Percentiles rank a stretch among this genome's conserved stretches.
phyloP scores from a whole-genome alignment of 2,888 invertebrate genomes.

The Brenthis daphne region DNA sequence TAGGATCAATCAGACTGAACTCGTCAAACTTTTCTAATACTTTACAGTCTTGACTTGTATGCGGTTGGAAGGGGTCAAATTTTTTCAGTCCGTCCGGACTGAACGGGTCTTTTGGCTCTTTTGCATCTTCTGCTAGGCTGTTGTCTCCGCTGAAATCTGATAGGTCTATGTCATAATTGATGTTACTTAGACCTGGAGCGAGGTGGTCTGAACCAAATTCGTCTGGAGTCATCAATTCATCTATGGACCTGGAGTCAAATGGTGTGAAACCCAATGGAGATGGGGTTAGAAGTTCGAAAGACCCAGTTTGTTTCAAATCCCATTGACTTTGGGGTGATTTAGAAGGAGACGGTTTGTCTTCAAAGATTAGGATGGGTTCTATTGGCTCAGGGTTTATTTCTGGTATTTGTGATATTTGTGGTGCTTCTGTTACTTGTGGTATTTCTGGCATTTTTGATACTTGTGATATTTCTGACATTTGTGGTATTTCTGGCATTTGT shows the following conservation, averaged over 20 bases:
- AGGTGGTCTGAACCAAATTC: constrained; percentile 79
- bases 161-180: constrained; percentile 89
- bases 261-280: constrained; percentile 81
- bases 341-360: constrained; percentile 59
- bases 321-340: constrained; percentile 60
- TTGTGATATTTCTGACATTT: no score
- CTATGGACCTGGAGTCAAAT: constrained; percentile 83
- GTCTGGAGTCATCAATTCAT: constrained; percentile 83
- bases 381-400: constrained; percentile 11
- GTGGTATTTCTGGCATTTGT: not conserved
- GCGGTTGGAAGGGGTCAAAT: constrained; percentile 48
- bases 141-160: constrained; percentile 89
- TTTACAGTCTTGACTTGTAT: constrained; percentile 43
- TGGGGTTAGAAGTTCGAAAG: constrained; percentile 82
- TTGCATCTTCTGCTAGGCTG: constrained; percentile 83
- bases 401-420: constrained; percentile 8
- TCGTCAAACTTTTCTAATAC: constrained; percentile 65
- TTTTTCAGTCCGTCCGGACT: constrained; percentile 74
- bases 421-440: no score
- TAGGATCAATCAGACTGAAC: constrained; percentile 58
- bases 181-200: constrained; percentile 84
- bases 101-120: constrained; percentile 78
- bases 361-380: constrained; percentile 53
- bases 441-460: not conserved
- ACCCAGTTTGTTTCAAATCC: constrained; percentile 65